These are phyloP conservation scores for Epiblema foenella DNA, from an alignment of 2,888 invertebrate species.

Conservation along the genomic window DNA sequence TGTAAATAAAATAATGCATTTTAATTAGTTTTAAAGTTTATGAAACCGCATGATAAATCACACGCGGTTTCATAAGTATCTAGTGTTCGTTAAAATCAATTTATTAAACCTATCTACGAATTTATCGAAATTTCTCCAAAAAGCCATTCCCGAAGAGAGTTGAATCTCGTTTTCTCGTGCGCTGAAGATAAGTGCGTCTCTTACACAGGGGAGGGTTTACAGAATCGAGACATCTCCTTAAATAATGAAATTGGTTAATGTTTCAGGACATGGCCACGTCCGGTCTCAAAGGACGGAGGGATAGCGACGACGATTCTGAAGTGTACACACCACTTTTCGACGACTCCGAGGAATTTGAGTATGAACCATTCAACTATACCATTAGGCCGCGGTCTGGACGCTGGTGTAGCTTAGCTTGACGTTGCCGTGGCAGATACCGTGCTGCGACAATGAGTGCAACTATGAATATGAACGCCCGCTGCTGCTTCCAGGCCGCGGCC, in stretches of 20 bases:
- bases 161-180: too few species aligned
- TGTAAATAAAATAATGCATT: not conserved
- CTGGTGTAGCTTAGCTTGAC: too few species aligned
- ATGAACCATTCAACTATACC: conserved; percentile 46
- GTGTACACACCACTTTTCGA: conserved; percentile 73
- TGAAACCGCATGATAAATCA: not conserved
- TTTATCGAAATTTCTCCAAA: too few species aligned
- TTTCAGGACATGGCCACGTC: conserved; percentile 62
- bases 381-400: too few species aligned
- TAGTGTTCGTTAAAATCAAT: not conserved
- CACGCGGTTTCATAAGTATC: not conserved
- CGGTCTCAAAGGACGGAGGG: conserved; percentile 65
- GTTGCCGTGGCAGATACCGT: too few species aligned
- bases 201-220: too few species aligned
- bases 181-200: too few species aligned
- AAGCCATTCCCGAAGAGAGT: too few species aligned
- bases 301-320: conserved; percentile 72
- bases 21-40: not conserved
- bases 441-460: too few species aligned
- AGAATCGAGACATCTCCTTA: not conserved
- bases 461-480: too few species aligned
- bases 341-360: conserved; percentile 75
- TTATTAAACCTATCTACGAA: too few species aligned
- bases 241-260: not conserved
- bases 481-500: too few species aligned